These are phyloP conservation scores for Megastigmus dorsalis DNA, from an alignment of 2,888 invertebrate species.

Conservation along the genomic window DNA sequence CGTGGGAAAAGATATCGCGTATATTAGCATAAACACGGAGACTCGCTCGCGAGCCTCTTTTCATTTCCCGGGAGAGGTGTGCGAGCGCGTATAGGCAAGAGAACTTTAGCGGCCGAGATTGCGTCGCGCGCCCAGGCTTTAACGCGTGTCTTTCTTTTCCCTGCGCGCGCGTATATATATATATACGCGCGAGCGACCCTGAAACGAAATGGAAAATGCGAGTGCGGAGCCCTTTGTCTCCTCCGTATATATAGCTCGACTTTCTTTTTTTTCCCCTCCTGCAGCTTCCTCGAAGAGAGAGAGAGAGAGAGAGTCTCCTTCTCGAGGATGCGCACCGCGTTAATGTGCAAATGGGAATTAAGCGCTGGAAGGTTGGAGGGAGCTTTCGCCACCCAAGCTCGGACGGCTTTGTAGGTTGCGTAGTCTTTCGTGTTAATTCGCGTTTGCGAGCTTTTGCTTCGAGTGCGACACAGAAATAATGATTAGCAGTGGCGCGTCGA, in stretches of 20 bases:
- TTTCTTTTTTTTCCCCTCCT: not conserved
- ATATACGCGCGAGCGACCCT: too few relatives aligned
- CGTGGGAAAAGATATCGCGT: not conserved
- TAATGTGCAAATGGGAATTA: constrained; percentile 35
- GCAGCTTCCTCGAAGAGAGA: too few relatives aligned
- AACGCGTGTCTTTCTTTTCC: too few relatives aligned
- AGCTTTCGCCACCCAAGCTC: not conserved
- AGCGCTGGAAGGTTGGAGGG: not conserved
- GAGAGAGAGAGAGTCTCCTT: not conserved
- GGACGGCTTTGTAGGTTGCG: too few relatives aligned
- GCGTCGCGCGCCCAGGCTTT: too few relatives aligned
- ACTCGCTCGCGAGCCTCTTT: not conserved
- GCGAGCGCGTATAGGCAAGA: too few relatives aligned
- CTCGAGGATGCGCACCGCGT: not conserved
- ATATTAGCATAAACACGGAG: constrained; percentile 37
- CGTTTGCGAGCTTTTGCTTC: too few relatives aligned
- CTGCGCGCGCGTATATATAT: too few relatives aligned
- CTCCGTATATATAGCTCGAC: not conserved
- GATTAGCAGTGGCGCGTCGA: too few relatives aligned
- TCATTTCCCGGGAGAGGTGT: too few relatives aligned
- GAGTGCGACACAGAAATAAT: too few relatives aligned
- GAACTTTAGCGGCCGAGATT: too few relatives aligned
- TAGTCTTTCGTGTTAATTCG: not conserved
- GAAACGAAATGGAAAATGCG: constrained; percentile 16
- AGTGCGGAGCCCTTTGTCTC: not conserved